Evolutionary conservation across 1,140 invertebrate genomes (phyloP), one percentile per base, ranked within the genome.

Genomic region (Dolichoris vasculosae): DNA sequence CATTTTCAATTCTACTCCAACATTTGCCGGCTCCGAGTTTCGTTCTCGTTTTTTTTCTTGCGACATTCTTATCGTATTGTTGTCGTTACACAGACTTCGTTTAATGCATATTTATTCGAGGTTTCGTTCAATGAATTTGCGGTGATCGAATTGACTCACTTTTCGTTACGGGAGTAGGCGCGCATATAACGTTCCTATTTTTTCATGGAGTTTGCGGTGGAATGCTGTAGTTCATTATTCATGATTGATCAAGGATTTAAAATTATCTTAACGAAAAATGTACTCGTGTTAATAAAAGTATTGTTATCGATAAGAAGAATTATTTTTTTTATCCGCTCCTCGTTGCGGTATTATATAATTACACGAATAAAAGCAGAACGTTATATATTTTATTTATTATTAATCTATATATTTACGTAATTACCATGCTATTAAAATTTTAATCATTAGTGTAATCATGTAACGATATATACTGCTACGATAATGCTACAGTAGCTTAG

Each of bases 61-160:
- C 38, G 32, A 38, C 55, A 11, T 73, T 30, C 48, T 11, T 35
- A 67, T 82, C 17, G 0, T 32, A 59, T 40, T 67, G 1, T 67
- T 43, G 38, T 38, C n/a, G 51, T 30, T 82, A 67, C 26, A 51
- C 73, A 73, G n/a, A 38, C 35, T 38, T 83, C 30, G 11, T 83
- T 83, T 71, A 51, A 30, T 43, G 15, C 23, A 32, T 30, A 76
- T 46, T 40, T 48, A 55, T 3, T 48, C 43, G 71, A 67, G 69
- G 15, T 69, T 38, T 23, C 75, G 86, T 88, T 88, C 86, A 80
- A 84, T 87, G 88, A 88, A 88, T 90, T 83, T 88, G 80, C 87
- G 88, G 89, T 86, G 85, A 89, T 90, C 89, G 90, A 93, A 93
- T 93, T 93, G 93, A 93, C 93, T 93, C 93, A 90, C 91, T 90